A percentile compares a stretch with the other conserved stretches of the same genome.
These are phyloP conservation scores for Carabus problematicus DNA, from an alignment of 2,888 invertebrate species.

Conservation along the genomic window DNA sequence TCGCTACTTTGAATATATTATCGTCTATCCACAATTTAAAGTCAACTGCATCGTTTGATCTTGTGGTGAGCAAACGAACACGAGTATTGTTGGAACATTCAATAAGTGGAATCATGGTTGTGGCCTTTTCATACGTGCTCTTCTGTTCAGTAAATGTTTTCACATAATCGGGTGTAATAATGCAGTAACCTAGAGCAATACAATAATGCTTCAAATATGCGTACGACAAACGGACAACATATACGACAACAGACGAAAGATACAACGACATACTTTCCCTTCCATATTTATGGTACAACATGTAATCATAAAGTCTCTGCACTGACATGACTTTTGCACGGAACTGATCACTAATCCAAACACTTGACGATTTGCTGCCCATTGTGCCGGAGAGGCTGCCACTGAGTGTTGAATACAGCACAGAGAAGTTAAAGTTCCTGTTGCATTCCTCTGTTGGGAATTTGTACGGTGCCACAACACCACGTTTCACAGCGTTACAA, in stretches of 20 bases:
- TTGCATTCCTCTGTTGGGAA: no score
- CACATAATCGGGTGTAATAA: neutral
- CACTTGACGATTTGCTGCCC: no score
- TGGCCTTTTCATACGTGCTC: neutral
- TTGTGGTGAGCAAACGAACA: neutral
- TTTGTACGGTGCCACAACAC: no score
- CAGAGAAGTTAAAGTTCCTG: no score
- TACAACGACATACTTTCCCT: neutral
- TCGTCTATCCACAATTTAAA: constrained; percentile 3
- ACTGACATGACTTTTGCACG: neutral
- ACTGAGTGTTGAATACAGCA: no score
- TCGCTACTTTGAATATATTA: neutral
- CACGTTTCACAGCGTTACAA: no score
- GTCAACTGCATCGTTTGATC: neutral
- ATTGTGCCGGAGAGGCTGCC: no score
- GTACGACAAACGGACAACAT: neutral
- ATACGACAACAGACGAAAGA: no score
- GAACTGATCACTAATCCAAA: no score
- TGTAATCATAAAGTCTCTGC: neutral
- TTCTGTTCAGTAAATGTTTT: constrained; percentile 6
- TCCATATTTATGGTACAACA: neutral
- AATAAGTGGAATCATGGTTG: neutral
- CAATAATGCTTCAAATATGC: neutral
- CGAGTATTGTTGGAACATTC: constrained; percentile 3
- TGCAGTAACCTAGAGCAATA: neutral